Conservation (phyloP, 2,797 vertebrate genomes). For the Crypturellus tataupa region DNA sequence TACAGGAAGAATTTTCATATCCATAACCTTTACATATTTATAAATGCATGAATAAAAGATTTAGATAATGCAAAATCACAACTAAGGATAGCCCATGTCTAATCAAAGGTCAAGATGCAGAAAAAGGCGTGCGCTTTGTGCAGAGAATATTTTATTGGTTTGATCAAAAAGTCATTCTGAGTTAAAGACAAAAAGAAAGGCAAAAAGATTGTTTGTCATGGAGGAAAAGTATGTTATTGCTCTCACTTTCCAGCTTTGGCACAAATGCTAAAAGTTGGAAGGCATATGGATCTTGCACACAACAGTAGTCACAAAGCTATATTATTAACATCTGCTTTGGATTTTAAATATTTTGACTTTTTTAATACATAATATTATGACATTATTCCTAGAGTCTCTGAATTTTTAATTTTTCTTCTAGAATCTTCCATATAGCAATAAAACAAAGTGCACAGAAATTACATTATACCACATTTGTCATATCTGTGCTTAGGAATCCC, state of each 20-base stretch:
- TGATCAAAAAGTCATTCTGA: background rate
- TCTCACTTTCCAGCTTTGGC: background rate
- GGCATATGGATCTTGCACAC: background rate
- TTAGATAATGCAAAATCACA: background rate
- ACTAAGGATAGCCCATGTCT: background rate
- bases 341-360: conserved; percentile 19
- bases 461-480: background rate
- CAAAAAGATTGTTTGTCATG: background rate
- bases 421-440: background rate
- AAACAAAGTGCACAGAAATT: background rate
- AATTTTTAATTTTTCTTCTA: background rate
- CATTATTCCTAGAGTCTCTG: background rate
- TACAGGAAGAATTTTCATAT: background rate
- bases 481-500: background rate
- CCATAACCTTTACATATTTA: background rate
- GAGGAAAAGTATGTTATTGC: background rate
- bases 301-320: background rate
- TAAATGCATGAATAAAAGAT: background rate
- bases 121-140: background rate
- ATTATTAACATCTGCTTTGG: background rate
- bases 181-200: background rate
- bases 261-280: background rate
- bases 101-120: background rate
- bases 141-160: background rate
- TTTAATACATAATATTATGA: background rate